phyloP scores from a whole-genome alignment of 2,113 vertebrate species.

The Gopherus evgoodei region DNA sequence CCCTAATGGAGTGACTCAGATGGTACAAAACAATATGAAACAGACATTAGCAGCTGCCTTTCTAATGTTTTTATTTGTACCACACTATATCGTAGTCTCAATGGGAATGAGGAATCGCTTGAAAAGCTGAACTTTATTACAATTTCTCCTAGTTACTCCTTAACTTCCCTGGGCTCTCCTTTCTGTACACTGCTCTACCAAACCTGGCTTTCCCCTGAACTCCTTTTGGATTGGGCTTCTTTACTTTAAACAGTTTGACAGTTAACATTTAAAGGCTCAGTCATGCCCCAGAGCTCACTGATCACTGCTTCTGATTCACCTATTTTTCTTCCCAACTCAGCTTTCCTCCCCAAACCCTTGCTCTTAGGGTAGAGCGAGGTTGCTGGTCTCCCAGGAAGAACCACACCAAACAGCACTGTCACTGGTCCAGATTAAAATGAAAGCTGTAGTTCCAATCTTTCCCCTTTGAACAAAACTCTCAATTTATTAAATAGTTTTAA shows the following conservation, averaged over 20 bases:
- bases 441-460: neutral
- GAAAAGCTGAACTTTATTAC: neutral
- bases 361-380: neutral
- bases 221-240: constrained; percentile 41
- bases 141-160: neutral
- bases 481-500: neutral
- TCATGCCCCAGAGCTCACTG: constrained; percentile 54
- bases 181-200: constrained; percentile 28
- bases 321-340: constrained; percentile 3
- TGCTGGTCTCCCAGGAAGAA: neutral
- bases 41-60: neutral
- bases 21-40: constrained; percentile 17
- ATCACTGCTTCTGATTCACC: neutral
- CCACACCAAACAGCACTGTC: neutral
- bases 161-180: constrained; percentile 51
- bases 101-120: neutral
- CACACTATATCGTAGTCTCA: neutral
- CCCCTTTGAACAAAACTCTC: neutral
- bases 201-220: neutral
- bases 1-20: constrained; percentile 55
- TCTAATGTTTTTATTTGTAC: neutral
- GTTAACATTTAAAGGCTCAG: constrained; percentile 19
- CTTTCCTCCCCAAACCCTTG: constrained; percentile 54
- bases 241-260: constrained; percentile 52
- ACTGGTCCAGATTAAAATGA: neutral